A percentile compares a stretch with the other conserved stretches of the same genome.
Evolutionary conservation across 2,797 vertebrate species (phyloP).

Genomic region (Prionace glauca): DNA sequence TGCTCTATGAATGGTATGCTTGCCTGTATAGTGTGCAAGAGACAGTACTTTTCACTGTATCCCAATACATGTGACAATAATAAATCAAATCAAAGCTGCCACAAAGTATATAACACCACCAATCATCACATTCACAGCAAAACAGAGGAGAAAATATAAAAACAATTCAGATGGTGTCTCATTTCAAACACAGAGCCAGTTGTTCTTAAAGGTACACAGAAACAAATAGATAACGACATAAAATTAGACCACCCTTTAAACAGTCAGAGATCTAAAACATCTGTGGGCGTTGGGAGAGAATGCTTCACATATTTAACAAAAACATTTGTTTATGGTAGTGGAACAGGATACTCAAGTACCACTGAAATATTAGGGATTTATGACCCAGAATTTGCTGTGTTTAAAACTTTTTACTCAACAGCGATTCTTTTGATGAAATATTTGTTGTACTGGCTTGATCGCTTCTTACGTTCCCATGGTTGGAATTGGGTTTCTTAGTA

Average conservation of each 20-base stretch:
- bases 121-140: neutral
- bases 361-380: neutral
- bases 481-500: neutral
- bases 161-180: neutral
- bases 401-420: neutral
- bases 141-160: neutral
- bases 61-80: too few species aligned
- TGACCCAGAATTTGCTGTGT: neutral
- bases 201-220: neutral
- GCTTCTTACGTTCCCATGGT: neutral
- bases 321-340: neutral
- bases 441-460: neutral
- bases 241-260: neutral
- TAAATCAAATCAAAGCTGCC: neutral
- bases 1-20: too few species aligned
- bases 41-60: too few species aligned
- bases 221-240: neutral
- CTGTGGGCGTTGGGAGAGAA: neutral
- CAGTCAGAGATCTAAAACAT: neutral
- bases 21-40: too few species aligned
- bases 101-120: neutral
- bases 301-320: neutral
- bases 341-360: neutral
- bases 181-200: neutral
- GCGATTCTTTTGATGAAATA: neutral